Evolutionary conservation across 2,888 invertebrate species (phyloP).

Genomic region (Ophion ellenae): DNA sequence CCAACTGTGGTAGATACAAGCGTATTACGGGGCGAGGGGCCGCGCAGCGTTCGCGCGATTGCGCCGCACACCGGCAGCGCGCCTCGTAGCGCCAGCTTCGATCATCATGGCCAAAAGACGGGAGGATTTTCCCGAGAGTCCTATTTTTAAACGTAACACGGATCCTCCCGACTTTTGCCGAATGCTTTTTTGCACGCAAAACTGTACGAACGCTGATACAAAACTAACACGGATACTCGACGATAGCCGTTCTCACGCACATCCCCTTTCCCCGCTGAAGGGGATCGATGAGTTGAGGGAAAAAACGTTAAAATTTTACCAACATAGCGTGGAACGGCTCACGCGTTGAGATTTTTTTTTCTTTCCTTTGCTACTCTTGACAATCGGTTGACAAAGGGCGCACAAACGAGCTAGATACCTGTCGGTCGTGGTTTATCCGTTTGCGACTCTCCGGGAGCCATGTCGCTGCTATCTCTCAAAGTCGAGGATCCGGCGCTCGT

Average conservation of each 20-base stretch:
- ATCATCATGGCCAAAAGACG: conserved; percentile 32
- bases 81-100: conserved; percentile 52
- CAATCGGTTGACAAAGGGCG: conserved; percentile 56
- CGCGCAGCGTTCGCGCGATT: conserved; percentile 62
- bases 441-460: conserved; percentile 72
- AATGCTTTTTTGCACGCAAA: conserved; percentile 63
- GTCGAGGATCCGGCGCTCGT: conserved; percentile 79
- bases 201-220: conserved; percentile 60
- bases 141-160: neutral
- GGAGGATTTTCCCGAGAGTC: conserved; percentile 36
- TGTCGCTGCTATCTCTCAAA: conserved; percentile 76
- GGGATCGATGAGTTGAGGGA: neutral
- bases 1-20: conserved; percentile 80
- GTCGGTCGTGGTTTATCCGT: conserved; percentile 73
- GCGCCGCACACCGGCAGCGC: conserved; percentile 33
- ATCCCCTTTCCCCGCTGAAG: conserved; percentile 5
- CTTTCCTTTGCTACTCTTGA: neutral
- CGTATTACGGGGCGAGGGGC: conserved; percentile 53
- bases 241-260: conserved; percentile 53
- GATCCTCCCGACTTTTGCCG: conserved; percentile 50
- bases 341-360: neutral
- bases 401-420: conserved; percentile 76
- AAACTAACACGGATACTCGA: conserved; percentile 68
- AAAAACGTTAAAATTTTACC: neutral
- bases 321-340: conserved; percentile 47